phyloP scores from a whole-genome alignment of 2,888 invertebrate species.

The Plutella xylostella region DNA sequence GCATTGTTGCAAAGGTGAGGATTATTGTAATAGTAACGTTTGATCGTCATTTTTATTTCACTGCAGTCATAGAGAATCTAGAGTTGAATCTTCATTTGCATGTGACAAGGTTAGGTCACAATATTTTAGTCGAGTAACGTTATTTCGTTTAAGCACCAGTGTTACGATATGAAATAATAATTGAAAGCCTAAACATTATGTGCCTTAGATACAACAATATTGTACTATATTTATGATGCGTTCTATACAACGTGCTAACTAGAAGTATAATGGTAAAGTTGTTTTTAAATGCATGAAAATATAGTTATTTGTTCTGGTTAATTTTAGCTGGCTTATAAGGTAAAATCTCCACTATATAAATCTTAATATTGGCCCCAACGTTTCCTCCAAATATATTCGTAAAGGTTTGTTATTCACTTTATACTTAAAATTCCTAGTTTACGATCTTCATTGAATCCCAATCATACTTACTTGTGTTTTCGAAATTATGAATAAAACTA shows the following conservation, averaged over 20 bases:
- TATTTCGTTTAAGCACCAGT: conserved; percentile 59
- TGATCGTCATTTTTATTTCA: too few relatives aligned
- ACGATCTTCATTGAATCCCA: too few relatives aligned
- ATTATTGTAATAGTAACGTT: too few relatives aligned
- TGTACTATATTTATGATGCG: conserved; percentile 69
- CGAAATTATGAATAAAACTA: conserved; percentile 16
- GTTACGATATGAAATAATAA: conserved; percentile 64
- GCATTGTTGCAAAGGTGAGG: too few relatives aligned
- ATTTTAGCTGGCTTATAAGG: conserved; percentile 14
- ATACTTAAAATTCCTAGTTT: not conserved
- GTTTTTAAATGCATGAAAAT: conserved; percentile 53
- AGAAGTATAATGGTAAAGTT: conserved; percentile 60
- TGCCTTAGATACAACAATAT: conserved; percentile 73
- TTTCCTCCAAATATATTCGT: not conserved
- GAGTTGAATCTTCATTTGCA: too few relatives aligned
- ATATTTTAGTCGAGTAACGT: conserved; percentile 19
- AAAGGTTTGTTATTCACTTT: not conserved
- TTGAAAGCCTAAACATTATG: conserved; percentile 71
- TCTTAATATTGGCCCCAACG: not conserved
- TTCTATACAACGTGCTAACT: conserved; percentile 70
- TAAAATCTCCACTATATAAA: not conserved
- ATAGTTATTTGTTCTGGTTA: conserved; percentile 21
- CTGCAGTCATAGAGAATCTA: too few relatives aligned
- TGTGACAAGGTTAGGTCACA: not conserved
- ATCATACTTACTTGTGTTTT: too few relatives aligned